Base-by-base conservation (phyloP, 1,140 invertebrate species). In the Thereuonema tuberculata region DNA sequence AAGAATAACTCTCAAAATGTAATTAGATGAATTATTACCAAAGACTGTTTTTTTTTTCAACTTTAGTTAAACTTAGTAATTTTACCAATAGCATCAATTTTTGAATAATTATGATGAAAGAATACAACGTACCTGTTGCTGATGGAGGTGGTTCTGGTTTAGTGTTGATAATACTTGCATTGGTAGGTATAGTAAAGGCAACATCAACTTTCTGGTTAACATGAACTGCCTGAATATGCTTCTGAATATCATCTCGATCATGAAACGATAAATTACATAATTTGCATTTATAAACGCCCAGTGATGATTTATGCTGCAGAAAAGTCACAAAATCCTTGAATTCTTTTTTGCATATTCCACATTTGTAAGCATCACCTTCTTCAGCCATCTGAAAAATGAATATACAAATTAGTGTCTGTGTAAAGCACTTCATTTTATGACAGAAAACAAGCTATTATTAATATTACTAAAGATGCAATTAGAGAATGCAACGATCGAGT, bases 311-410 rank as follows among this genome's bases (percentile, higher is more conserved):
- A 21, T 55, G 53, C 21, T 55, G 53, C 53, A 55, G 26, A 55
- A 55, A 55, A 26, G 53, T 55, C 25, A 55, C 53, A 55, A 55
- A 55, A 55, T 55, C 53, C 26, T 55, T 12, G 23, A 55, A 55
- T 55, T 55, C 53, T 55, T 55, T 55, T 55, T 55, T 55, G 28
- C 53, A 55, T 26, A 55, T 55, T 3, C 53, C 53, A 28, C 53
- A 55, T 9, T 26, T 55, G 53, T 55, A 55, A 5, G 27, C 53
- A 21, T 55, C 53, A 3, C 14, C 14, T 55, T 55, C 53, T 12
- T 55, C 53, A 3, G 53, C 27, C 53, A 55, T 55, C 53, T 55
- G 27, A 9, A 14, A 29, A 55, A 55, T 17, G 14, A 28, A 55
- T 26, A 55, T 12, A 24, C 5, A 52, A 52, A 24, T 15, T 12